A percentile compares a stretch with the other conserved stretches of the same genome.
Evolutionary conservation across 1,140 invertebrate species (phyloP).

Genomic region (Drosophila orena): DNA sequence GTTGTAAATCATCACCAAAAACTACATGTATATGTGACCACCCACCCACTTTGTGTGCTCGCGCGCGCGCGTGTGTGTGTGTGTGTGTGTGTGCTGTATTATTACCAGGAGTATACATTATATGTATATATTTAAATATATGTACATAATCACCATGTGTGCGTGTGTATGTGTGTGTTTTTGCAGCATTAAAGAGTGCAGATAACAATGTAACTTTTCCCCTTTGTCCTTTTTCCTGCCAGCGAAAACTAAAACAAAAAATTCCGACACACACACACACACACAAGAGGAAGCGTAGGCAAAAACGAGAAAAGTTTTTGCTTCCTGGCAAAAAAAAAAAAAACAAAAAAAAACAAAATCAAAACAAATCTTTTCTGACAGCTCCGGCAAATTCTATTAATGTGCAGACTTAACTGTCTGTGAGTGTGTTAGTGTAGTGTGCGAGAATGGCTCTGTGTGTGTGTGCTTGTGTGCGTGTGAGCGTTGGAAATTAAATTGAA

Average conservation of each 20-base stretch:
- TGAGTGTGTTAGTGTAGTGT: constrained; percentile 7
- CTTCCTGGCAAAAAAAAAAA: constrained; percentile 27
- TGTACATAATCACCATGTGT: constrained; percentile 23
- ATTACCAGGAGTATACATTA: constrained; percentile 40
- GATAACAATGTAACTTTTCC: constrained; percentile 40
- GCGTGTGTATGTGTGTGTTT: constrained; percentile 20
- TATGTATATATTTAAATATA: constrained; percentile 44
- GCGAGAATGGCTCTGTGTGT: not conserved
- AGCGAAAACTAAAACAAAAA: constrained; percentile 28
- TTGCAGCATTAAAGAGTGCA: constrained; percentile 28
- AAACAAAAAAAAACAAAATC: constrained; percentile 53
- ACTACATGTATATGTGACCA: constrained; percentile 12
- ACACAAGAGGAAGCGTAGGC: constrained; percentile 21
- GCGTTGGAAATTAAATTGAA: constrained; percentile 36
- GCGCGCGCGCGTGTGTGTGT: constrained; percentile 31
- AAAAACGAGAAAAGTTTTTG: constrained; percentile 32
- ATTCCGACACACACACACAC: constrained; percentile 15
- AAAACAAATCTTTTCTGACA: constrained; percentile 72
- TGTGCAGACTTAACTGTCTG: constrained; percentile 38
- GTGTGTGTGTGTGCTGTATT: constrained; percentile 40
- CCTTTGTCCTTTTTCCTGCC: constrained; percentile 14
- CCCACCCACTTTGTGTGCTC: constrained; percentile 49
- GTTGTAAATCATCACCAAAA: constrained; percentile 69
- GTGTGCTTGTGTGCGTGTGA: constrained; percentile 18
- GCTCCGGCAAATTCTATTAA: constrained; percentile 61